Evolutionary conservation across 2,113 vertebrate species (phyloP), one percentile per base, ranked within the genome.

Genomic region (Bombycilla garrulus): DNA sequence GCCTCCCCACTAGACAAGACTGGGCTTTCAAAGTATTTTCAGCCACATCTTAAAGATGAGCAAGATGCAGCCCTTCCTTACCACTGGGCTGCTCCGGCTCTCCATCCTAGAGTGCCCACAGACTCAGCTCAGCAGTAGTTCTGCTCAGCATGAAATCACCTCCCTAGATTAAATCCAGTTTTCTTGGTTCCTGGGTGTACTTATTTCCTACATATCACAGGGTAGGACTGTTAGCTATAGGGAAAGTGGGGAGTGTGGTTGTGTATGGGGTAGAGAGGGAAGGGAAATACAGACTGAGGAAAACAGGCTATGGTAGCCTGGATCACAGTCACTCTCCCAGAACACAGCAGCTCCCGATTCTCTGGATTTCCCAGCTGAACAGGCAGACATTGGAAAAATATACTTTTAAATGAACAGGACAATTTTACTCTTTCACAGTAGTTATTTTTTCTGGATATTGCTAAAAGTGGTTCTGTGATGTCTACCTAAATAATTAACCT

Each of bases 401-500:
- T 7, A 57, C 10, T 91, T 72, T 45, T 38, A 57, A 76, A 73
- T 24, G 1, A 74, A 31, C 67, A 79, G 23, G 50, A 35, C 2
- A 42, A 58, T 77, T 95, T 57, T 69, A 50, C 20, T 69, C 14
- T 61, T 61, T 88, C 66, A 72, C 21, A 47, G 35, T 10, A 54
- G 3, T 2, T n/a, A n/a, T 61, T 72, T 83, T 84, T 84, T 66
- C 61, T 85, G 66, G 9, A 22, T 93, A 51, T 84, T 72, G 42
- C 51, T 72, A 48, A 79, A 89, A 72, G 48, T 76, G 47, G 11
- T 87, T 56, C 69, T 92, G 73, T 38, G 35, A 51, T 54, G 10
- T 80, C 73, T 82, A 44, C 74, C 62, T 69, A 58, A 50, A 33
- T 73, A 94, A 90, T 93, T 82, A 95, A 94, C 50, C 50, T 94